Evolutionary conservation across 2,113 vertebrate species (phyloP).

Genomic region (Petrocephalus zakoni): DNA sequence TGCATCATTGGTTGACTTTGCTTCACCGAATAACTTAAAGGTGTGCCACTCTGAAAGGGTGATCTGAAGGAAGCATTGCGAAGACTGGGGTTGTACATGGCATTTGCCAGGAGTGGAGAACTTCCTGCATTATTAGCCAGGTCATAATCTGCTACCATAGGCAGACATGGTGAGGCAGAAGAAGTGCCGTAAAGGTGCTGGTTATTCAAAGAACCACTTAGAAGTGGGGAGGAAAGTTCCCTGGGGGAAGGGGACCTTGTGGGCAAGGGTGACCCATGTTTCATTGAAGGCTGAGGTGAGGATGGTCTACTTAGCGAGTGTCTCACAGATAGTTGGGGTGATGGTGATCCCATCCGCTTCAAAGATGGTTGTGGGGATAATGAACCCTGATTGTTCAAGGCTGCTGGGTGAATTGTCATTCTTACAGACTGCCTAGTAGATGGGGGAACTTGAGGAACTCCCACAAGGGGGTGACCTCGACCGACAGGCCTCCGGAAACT

Average conservation of each 20-base stretch:
- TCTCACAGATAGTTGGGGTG: constrained; percentile 54
- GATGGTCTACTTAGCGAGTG: constrained; percentile 48
- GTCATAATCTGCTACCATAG: constrained; percentile 28
- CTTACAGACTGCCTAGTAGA: constrained; percentile 56
- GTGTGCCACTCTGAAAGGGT: constrained; percentile 28
- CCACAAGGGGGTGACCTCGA: constrained; percentile 63
- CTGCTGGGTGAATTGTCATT: constrained; percentile 31
- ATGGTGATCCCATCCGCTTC: constrained; percentile 49
- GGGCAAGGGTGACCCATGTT: constrained; percentile 41
- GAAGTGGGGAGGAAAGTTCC: constrained; percentile 36
- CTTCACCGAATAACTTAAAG: constrained; percentile 18
- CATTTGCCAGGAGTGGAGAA: constrained; percentile 27
- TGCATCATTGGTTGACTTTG: constrained; percentile 15
- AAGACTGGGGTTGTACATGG: constrained; percentile 32
- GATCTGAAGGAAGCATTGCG: constrained; percentile 36
- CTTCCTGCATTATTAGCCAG: constrained; percentile 17
- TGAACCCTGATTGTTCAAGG: constrained; percentile 29
- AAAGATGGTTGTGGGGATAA: constrained; percentile 50
- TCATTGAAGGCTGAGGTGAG: constrained; percentile 35
- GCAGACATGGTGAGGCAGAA: constrained; percentile 19
- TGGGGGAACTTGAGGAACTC: constrained; percentile 53
- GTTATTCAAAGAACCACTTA: constrained; percentile 52
- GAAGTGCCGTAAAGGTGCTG: constrained; percentile 33
- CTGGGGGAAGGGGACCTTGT: constrained; percentile 35
- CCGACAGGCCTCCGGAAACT: constrained; percentile 62